Evolutionary conservation across 2,888 invertebrate species (phyloP).

Genomic region (Zaprionus lineosus): DNA sequence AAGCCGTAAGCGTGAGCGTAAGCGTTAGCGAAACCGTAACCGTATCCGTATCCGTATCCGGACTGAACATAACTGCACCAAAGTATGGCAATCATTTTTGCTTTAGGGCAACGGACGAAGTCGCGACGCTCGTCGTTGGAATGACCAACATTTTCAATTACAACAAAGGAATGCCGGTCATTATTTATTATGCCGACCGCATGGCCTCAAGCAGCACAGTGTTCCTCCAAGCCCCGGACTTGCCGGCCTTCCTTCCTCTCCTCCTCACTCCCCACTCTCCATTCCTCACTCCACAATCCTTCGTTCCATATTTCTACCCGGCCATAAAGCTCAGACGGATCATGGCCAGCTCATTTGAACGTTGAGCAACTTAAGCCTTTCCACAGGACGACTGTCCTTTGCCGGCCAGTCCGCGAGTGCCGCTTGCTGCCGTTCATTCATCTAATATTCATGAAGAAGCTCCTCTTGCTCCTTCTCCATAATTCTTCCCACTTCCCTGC

Average conservation of each 20-base stretch:
- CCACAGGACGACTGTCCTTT: constrained; percentile 55
- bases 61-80: constrained; percentile 61
- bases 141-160: constrained; percentile 82
- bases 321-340: constrained; percentile 6
- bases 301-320: no score
- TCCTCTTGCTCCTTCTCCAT: no score
- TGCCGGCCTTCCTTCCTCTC: neutral
- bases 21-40: constrained; percentile 3
- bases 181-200: constrained; percentile 80
- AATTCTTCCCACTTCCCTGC: constrained; percentile 24
- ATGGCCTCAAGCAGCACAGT: constrained; percentile 55
- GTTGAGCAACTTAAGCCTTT: constrained; percentile 68
- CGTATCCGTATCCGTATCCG: constrained; percentile 3
- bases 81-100: constrained; percentile 81
- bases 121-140: constrained; percentile 53
- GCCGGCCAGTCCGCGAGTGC: constrained; percentile 3
- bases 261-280: neutral
- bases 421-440: constrained; percentile 45
- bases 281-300: constrained; percentile 1
- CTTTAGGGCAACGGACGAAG: constrained; percentile 66
- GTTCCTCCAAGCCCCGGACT: no score
- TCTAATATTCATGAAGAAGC: constrained; percentile 77
- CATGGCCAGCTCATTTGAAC: constrained; percentile 59
- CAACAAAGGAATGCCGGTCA: constrained; percentile 79
- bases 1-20: no score